Evolutionary conservation across 2,888 invertebrate species (phyloP).

Genomic region (Drosophila anomalipes): DNA sequence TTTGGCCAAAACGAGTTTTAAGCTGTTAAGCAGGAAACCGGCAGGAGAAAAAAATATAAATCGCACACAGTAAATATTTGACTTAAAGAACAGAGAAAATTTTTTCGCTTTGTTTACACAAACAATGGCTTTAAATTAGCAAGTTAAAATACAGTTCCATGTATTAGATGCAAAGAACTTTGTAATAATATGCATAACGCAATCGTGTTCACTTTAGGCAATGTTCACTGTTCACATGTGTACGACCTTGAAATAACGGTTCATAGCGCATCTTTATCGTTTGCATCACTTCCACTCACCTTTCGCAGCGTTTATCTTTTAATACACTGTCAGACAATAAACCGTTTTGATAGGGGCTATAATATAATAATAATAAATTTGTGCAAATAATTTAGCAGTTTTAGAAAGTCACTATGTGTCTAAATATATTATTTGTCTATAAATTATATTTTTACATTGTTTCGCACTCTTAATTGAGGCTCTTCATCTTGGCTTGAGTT

Average conservation of each 20-base stretch:
- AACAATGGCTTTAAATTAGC: not conserved
- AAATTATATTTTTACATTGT: not conserved
- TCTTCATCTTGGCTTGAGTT: not conserved
- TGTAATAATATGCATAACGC: not conserved
- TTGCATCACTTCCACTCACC: conserved; percentile 7
- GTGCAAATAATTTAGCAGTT: not conserved
- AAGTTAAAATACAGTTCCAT: not conserved
- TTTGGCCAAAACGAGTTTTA: conserved; percentile 65
- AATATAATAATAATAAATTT: not conserved
- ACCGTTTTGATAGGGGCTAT: not conserved
- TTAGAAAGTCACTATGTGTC: not conserved
- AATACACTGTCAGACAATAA: conserved; percentile 1
- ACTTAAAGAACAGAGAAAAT: not conserved
- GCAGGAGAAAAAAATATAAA: conserved; percentile 27
- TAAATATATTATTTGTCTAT: not conserved
- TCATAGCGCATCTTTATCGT: conserved; percentile 19
- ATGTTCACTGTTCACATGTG: conserved; percentile 33
- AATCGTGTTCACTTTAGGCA: conserved; percentile 1
- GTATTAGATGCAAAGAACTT: not conserved
- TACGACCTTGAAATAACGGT: conserved; percentile 75
- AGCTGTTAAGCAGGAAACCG: conserved; percentile 68
- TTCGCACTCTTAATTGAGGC: not conserved
- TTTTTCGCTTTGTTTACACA: not conserved
- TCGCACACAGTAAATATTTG: conserved; percentile 26
- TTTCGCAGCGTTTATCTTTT: conserved; percentile 21